These are phyloP conservation scores for Slavum lentiscoides DNA, from an alignment of 2,888 invertebrate genomes.

Conservation along the genomic window DNA sequence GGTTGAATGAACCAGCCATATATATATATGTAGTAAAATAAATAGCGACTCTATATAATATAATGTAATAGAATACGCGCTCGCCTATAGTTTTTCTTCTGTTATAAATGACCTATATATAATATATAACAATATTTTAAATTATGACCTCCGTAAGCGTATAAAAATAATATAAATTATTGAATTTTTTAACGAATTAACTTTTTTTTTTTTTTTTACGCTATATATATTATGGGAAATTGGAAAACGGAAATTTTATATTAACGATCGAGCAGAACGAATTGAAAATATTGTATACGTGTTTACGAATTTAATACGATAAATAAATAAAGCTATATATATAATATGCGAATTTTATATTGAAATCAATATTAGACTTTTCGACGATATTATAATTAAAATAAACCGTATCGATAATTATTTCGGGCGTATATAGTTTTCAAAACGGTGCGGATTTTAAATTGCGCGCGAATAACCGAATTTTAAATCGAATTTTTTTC, in stretches of 20 bases:
- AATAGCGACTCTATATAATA: constrained; percentile 6
- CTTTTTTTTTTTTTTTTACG: too few species aligned
- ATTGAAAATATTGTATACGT: neutral
- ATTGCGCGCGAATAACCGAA: too few species aligned
- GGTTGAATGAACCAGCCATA: constrained; percentile 42
- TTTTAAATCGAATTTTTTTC: too few species aligned
- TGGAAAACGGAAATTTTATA: too few species aligned
- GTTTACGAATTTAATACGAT: too few species aligned
- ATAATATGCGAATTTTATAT: neutral
- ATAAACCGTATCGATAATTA: too few species aligned
- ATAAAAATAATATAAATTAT: neutral
- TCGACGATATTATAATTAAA: too few species aligned
- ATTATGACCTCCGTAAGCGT: constrained; percentile 14
- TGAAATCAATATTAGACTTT: too few species aligned
- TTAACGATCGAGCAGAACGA: too few species aligned
- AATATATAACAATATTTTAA: constrained; percentile 23
- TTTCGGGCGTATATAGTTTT: neutral
- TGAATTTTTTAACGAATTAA: too few species aligned
- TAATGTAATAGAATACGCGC: neutral
- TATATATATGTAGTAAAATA: constrained; percentile 30
- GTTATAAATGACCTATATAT: constrained; percentile 7
- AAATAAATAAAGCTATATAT: too few species aligned
- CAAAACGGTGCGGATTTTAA: neutral
- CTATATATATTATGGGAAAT: too few species aligned
- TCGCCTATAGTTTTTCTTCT: constrained; percentile 33